phyloP scores from a whole-genome alignment of 2,888 invertebrate species.

The Ochropleura leucogaster region DNA sequence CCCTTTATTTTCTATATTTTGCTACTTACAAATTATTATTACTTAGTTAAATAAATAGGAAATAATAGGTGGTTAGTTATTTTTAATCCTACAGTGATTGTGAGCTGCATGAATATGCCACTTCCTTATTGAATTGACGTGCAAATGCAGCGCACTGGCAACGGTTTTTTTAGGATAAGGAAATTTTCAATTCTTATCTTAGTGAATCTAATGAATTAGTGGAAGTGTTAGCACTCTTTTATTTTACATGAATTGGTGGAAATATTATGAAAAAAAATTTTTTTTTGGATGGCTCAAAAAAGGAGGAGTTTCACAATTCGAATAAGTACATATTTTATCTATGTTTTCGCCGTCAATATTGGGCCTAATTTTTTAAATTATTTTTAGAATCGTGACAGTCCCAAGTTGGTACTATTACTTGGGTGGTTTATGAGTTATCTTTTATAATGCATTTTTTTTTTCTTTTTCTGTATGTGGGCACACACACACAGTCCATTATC shows the following conservation, averaged over 20 bases:
- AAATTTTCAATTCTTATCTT: constrained; percentile 21
- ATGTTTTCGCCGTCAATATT: too few relatives aligned
- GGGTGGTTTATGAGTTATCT: too few relatives aligned
- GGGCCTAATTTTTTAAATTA: too few relatives aligned
- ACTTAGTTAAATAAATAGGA: not conserved
- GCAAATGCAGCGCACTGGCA: not conserved
- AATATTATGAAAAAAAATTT: constrained; percentile 71
- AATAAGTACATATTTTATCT: too few relatives aligned
- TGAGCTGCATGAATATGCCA: not conserved
- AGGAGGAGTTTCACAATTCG: too few relatives aligned
- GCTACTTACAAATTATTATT: not conserved
- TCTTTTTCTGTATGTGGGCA: too few relatives aligned
- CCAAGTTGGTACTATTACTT: too few relatives aligned
- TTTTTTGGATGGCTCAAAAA: too few relatives aligned
- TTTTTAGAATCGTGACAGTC: too few relatives aligned
- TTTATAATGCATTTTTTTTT: too few relatives aligned
- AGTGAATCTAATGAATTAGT: constrained; percentile 10
- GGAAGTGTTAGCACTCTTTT: constrained; percentile 48
- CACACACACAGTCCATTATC: too few relatives aligned
- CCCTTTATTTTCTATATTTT: not conserved
- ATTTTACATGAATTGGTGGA: constrained; percentile 66
- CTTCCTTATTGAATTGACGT: constrained; percentile 12
- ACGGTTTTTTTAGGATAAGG: constrained; percentile 11
- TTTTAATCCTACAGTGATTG: not conserved
- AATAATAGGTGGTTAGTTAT: not conserved